These are phyloP conservation scores for Xiphophorus couchianus DNA, from an alignment of 2,113 vertebrate genomes.

Conservation along the genomic window DNA sequence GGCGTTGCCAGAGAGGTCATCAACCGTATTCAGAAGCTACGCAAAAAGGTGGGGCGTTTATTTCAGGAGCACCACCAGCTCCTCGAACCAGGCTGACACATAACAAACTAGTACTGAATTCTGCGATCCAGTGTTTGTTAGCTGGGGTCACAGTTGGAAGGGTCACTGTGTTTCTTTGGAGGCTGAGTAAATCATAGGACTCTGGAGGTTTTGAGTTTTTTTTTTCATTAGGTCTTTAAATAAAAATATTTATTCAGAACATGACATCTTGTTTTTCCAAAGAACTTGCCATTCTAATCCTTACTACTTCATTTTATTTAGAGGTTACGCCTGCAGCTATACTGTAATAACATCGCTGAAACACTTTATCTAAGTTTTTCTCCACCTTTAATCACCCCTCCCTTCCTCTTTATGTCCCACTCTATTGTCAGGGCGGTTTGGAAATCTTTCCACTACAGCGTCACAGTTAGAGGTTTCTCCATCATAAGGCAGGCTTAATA, in stretches of 20 bases:
- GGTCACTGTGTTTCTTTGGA: slow-evolving; percentile 19
- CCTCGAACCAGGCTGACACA: slow-evolving; percentile 41
- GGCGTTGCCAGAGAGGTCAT: slow-evolving; percentile 96
- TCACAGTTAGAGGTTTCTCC: slow-evolving; percentile 76
- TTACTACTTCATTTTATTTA: neutral
- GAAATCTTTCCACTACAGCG: slow-evolving; percentile 77
- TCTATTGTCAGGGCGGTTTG: slow-evolving; percentile 57
- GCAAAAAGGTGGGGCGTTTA: slow-evolving; percentile 89
- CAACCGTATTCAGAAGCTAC: slow-evolving; percentile 98
- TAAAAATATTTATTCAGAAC: too few relatives aligned
- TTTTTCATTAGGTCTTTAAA: neutral
- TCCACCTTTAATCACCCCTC: slow-evolving; percentile 11
- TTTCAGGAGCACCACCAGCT: slow-evolving; percentile 28
- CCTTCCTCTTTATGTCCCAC: slow-evolving; percentile 43
- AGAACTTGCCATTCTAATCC: neutral
- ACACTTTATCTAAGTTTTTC: neutral
- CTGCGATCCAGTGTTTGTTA: slow-evolving; percentile 56
- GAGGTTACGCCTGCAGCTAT: neutral
- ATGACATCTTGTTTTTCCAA: too few relatives aligned
- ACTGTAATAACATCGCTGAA: neutral
- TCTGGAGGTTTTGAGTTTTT: slow-evolving; percentile 9
- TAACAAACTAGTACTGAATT: slow-evolving; percentile 52
- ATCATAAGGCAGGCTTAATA: slow-evolving; percentile 78
- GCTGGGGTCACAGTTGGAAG: slow-evolving; percentile 34
- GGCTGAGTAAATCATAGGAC: slow-evolving; percentile 21